Conservation (phyloP, 2,113 vertebrate genomes). For the Petaurus breviceps region DNA sequence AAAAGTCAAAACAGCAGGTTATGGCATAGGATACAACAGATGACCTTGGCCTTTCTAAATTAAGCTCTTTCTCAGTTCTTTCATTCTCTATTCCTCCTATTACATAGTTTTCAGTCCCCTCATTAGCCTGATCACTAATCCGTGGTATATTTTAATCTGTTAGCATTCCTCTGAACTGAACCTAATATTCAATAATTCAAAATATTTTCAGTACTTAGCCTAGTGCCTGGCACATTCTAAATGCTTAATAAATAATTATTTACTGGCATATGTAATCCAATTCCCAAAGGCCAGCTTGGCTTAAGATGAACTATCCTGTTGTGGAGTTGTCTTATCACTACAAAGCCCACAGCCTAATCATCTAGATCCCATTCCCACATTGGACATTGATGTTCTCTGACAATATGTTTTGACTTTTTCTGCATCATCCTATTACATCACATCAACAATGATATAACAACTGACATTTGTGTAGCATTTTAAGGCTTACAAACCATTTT, state of each 20-base stretch:
- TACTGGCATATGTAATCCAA: neutral
- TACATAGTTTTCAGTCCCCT: neutral
- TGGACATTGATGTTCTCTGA: neutral
- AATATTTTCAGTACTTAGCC: neutral
- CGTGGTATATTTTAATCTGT: neutral
- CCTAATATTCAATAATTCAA: neutral
- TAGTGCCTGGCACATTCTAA: neutral
- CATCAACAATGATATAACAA: neutral
- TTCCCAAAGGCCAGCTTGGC: conserved; percentile 20
- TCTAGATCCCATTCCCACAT: neutral
- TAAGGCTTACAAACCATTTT: neutral
- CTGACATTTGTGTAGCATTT: neutral
- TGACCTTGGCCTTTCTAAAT: neutral
- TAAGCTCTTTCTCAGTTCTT: neutral
- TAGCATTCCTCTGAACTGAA: neutral
- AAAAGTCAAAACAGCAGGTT: neutral
- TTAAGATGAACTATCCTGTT: conserved; percentile 11
- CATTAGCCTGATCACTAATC: neutral
- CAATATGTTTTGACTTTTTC: neutral
- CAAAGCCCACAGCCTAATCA: neutral
- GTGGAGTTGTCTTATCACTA: conserved; percentile 32
- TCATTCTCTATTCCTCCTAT: neutral
- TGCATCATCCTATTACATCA: neutral
- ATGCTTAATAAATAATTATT: neutral
- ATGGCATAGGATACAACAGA: neutral